phyloP scores from a whole-genome alignment of 2,113 vertebrate species.

The Saiga tatarica region DNA sequence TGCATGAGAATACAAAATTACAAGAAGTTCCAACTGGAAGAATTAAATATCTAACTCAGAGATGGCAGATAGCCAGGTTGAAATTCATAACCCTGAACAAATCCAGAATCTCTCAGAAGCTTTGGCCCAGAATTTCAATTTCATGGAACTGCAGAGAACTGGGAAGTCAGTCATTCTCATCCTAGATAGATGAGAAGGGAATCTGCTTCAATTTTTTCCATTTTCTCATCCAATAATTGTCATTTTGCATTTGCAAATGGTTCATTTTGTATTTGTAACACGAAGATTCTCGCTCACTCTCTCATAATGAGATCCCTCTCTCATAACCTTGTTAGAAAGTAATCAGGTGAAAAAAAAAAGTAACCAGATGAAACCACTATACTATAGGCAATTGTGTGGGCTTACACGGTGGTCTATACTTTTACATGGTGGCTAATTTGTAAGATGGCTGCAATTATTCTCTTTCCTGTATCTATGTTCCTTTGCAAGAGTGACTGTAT shows the following conservation, averaged over 20 bases:
- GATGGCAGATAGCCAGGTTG: neutral
- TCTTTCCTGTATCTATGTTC: neutral
- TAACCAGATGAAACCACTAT: neutral
- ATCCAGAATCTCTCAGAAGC: neutral
- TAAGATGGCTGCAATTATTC: neutral
- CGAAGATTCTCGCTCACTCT: neutral
- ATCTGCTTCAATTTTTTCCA: neutral
- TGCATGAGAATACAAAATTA: neutral
- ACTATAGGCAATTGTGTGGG: neutral
- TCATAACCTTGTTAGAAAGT: neutral
- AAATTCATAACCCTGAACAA: slow-evolving; percentile 9
- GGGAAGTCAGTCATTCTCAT: neutral
- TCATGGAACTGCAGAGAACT: neutral
- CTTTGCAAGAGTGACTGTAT: neutral
- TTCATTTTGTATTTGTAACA: neutral
- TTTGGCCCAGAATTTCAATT: slow-evolving; percentile 31
- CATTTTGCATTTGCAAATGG: slow-evolving; percentile 6
- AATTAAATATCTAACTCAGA: neutral
- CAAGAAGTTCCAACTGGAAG: neutral
- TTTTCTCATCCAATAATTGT: neutral
- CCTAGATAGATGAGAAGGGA: neutral
- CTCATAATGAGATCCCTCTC: neutral
- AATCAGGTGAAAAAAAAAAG: neutral
- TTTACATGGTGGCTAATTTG: neutral
- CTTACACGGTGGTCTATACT: neutral